Evolutionary conservation across 2,113 vertebrate genomes (phyloP).

Genomic region (Mormyrus lacerda): DNA sequence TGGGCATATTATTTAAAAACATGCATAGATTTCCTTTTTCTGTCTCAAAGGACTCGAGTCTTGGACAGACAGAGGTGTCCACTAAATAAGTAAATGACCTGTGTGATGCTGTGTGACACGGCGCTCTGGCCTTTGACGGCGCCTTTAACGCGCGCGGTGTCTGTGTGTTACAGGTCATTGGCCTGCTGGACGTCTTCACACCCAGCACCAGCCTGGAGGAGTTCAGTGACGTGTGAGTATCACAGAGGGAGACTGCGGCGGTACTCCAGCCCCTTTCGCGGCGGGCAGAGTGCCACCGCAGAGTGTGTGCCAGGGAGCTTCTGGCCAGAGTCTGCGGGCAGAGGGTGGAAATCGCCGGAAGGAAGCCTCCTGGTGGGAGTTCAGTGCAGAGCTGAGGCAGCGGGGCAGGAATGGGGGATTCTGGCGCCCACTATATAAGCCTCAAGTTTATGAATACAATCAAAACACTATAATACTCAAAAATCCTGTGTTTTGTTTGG

Average conservation of each 20-base stretch:
- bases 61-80: background rate
- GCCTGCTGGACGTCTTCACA: slow-evolving; percentile 90
- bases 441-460: background rate
- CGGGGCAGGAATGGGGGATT: background rate
- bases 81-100: background rate
- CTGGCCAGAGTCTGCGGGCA: background rate
- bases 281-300: background rate
- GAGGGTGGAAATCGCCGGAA: background rate
- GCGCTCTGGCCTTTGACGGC: background rate
- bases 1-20: background rate
- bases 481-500: too few relatives aligned
- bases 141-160: background rate
- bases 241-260: slow-evolving; percentile 13
- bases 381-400: background rate
- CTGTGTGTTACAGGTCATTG: slow-evolving; percentile 76
- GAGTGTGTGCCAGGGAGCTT: background rate
- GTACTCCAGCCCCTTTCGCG: background rate
- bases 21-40: background rate
- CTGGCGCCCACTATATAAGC: background rate
- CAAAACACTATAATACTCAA: background rate
- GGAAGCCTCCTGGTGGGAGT: background rate
- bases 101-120: background rate
- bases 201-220: slow-evolving; percentile 82
- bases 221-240: slow-evolving; percentile 96
- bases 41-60: background rate